Percentiles rank a stretch among this genome's conserved stretches.
Conservation (phyloP, 2,797 vertebrate genomes). For the Spinibarbus caldwelli region DNA sequence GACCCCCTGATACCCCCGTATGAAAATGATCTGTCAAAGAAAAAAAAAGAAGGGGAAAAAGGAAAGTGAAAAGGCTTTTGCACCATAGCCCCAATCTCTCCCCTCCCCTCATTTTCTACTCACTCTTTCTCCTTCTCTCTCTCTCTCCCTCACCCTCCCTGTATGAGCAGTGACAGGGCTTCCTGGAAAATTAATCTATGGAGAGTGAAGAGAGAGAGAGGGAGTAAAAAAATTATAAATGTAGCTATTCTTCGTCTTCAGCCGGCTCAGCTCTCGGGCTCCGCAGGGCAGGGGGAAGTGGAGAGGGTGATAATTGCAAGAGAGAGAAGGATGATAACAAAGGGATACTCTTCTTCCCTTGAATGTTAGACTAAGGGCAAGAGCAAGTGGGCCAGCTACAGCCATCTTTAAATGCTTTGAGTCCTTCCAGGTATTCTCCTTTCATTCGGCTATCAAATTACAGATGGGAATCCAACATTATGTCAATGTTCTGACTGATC, state of each 20-base stretch:
- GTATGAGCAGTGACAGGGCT: conserved; percentile 81
- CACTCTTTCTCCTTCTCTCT: conserved; percentile 47
- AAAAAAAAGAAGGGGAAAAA: conserved; percentile 66
- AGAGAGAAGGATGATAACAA: conserved; percentile 76
- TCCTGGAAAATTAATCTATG: conserved; percentile 87
- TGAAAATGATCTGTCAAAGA: conserved; percentile 96
- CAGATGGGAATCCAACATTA: conserved; percentile 71
- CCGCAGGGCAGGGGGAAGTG: conserved; percentile 80
- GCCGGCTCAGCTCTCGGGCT: conserved; percentile 76
- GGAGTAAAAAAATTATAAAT: conserved; percentile 80
- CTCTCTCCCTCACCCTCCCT: conserved; percentile 69
- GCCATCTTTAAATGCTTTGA: conserved; percentile 64
- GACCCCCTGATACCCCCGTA: conserved; percentile 97
- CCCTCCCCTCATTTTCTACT: conserved; percentile 59
- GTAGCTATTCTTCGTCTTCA: conserved; percentile 82
- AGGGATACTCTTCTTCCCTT: conserved; percentile 76
- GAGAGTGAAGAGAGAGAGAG: conserved; percentile 71
- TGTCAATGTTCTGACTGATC: conserved; percentile 49
- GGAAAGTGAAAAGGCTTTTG: conserved; percentile 73
- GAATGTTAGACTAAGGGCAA: conserved; percentile 83
- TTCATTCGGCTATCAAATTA: conserved; percentile 77
- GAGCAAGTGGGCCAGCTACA: conserved; percentile 71
- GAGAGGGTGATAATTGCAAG: conserved; percentile 82
- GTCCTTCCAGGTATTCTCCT: conserved; percentile 71
- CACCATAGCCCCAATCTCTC: conserved; percentile 79